Evolutionary conservation across 2,113 vertebrate genomes (phyloP).

Genomic region (Pluvialis apricaria): DNA sequence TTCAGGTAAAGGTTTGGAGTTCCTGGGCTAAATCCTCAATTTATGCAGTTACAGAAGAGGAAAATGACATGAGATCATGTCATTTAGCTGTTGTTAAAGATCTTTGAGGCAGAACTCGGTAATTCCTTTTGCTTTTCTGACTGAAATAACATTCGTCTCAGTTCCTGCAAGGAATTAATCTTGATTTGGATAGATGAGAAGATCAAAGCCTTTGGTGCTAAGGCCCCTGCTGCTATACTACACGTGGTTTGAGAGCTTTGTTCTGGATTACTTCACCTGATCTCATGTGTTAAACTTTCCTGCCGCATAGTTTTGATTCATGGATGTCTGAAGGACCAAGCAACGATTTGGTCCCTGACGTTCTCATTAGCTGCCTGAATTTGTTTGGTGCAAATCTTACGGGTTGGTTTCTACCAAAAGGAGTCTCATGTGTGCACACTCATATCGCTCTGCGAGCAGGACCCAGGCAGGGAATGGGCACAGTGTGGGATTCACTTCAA

Average conservation of each 20-base stretch:
- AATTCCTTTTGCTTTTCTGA: background rate
- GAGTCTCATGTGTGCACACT: background rate
- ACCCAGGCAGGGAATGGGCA: background rate
- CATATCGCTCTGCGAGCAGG: background rate
- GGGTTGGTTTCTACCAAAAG: background rate
- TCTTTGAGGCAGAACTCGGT: background rate
- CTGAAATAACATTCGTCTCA: background rate
- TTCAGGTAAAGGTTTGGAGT: background rate
- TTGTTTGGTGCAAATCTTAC: background rate
- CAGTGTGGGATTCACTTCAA: background rate
- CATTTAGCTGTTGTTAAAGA: background rate
- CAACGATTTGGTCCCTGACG: rapidly evolving
- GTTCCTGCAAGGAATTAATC: background rate
- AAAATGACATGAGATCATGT: background rate
- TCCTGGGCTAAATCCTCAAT: background rate
- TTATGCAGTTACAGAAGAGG: background rate
- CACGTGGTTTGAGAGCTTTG: background rate
- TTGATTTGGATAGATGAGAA: background rate
- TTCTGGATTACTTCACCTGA: background rate
- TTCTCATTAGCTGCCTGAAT: background rate
- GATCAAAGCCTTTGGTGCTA: background rate
- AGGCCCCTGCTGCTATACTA: background rate
- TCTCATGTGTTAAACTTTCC: background rate
- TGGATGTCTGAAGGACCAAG: background rate
- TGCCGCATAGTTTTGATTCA: rapidly evolving